Evolutionary conservation across 2,797 vertebrate species (phyloP), one percentile per base, ranked within the genome.

Genomic region (Podargus strigoides): DNA sequence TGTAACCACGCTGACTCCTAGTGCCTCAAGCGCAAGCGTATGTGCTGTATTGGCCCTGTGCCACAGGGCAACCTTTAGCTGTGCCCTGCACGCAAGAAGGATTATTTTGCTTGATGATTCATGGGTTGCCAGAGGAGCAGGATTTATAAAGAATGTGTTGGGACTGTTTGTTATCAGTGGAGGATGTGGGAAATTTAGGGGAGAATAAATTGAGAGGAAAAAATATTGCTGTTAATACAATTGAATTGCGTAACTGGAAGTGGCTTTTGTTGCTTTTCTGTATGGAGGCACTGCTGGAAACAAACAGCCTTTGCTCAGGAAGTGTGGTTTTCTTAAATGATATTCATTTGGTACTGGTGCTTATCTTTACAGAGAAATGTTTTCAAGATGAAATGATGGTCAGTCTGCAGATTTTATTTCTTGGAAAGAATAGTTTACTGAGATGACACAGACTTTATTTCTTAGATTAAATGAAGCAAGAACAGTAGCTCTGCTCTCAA

Each of bases 181-280:
- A 84, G 90, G 86, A 90, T 78, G 83, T 86, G 88, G 62, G 87
- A 96, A 95, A 79, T 68, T 46, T 21, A 87, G 46, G 17, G 36
- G 42, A 86, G 74, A 58, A 77, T 76, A 70, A 82, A 85, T 42
- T 16, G 34, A 85, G 89, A 92, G 74, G 73, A 82, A 94, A 91
- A 95, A 92, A 94, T 77, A 91, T 53, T 73, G 44, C 78, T 70
- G 15, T 28, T 74, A 68, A 63, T 87, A 91, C 83, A 96, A 87
- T 74, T 62, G 69, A 93, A 32, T 62, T 90, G 55, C 24, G 1
- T 93, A 96, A 89, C 58, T 94, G 88, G 75, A 90, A 93, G 50
- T 14, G 23, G 69, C 53, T 85, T 93, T 94, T 94, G 80, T 67
- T 88, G 32, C 55, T 93, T 53, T 36, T 91, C 80, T 94, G 2